Percentiles rank a stretch among this genome's conserved stretches.
Conservation (phyloP, 2,113 vertebrate genomes). For the Cryptoleucopteryx plumbea region DNA sequence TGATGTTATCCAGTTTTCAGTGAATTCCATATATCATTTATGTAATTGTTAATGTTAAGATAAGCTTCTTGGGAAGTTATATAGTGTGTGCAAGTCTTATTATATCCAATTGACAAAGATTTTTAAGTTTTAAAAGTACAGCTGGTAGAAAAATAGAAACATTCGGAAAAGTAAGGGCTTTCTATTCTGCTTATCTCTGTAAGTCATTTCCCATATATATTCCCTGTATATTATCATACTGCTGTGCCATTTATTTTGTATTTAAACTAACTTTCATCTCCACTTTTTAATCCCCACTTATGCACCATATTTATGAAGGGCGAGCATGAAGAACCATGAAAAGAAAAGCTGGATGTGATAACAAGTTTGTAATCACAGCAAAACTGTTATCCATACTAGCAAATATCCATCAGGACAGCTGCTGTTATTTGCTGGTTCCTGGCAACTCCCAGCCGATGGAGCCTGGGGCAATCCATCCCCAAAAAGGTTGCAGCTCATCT, state of each 20-base stretch:
- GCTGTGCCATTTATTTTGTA: neutral
- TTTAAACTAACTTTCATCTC: neutral
- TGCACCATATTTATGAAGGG: neutral
- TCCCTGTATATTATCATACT: neutral
- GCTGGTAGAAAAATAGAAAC: neutral
- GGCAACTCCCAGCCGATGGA: neutral
- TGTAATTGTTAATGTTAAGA: neutral
- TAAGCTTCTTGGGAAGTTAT: neutral
- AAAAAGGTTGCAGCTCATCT: neutral
- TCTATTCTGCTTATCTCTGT: neutral
- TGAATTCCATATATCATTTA: neutral
- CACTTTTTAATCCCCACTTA: neutral
- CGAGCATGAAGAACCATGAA: neutral
- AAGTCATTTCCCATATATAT: neutral
- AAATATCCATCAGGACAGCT: neutral
- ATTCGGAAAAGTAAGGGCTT: neutral
- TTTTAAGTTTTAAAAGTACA: conserved; percentile 10
- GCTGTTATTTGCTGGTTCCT: neutral
- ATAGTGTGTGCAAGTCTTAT: neutral
- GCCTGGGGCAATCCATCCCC: neutral
- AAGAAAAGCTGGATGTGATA: neutral
- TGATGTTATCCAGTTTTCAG: neutral
- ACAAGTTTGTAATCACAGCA: neutral
- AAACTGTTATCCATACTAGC: neutral
- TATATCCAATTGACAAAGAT: neutral